phyloP scores from a whole-genome alignment of 2,888 invertebrate genomes.

The Thumatha senex region DNA sequence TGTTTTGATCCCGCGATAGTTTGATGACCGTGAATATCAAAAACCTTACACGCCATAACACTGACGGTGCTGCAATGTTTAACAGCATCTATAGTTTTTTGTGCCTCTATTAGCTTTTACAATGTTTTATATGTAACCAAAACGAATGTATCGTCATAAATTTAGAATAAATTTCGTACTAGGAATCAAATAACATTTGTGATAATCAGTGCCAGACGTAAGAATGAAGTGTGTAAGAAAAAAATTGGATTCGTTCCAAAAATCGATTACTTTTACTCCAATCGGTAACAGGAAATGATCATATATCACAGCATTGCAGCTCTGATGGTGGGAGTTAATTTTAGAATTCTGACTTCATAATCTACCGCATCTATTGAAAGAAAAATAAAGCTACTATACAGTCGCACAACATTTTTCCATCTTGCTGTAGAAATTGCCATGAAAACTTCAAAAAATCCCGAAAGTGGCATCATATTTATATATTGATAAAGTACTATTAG shows the following conservation, averaged over 20 bases:
- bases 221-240: slow-evolving; percentile 57
- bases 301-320: slow-evolving; percentile 52
- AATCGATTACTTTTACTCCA: slow-evolving; percentile 75
- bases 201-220: slow-evolving; percentile 69
- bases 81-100: neutral
- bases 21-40: no score
- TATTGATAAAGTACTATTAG: no score
- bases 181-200: slow-evolving; percentile 72
- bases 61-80: neutral
- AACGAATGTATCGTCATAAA: slow-evolving; percentile 61
- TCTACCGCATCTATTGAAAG: slow-evolving; percentile 27
- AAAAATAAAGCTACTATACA: slow-evolving; percentile 20
- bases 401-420: no score
- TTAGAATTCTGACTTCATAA: slow-evolving; percentile 38
- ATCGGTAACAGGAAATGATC: slow-evolving; percentile 66
- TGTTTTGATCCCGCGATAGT: no score
- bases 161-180: slow-evolving; percentile 71
- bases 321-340: slow-evolving; percentile 43
- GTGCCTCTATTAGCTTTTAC: slow-evolving; percentile 4
- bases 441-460: no score
- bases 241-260: slow-evolving; percentile 71
- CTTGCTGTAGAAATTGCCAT: no score
- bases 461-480: no score
- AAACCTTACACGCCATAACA: no score
- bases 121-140: slow-evolving; percentile 24